Evolutionary conservation across 1,140 invertebrate genomes (phyloP).

Genomic region (Dendroctonus valens): DNA sequence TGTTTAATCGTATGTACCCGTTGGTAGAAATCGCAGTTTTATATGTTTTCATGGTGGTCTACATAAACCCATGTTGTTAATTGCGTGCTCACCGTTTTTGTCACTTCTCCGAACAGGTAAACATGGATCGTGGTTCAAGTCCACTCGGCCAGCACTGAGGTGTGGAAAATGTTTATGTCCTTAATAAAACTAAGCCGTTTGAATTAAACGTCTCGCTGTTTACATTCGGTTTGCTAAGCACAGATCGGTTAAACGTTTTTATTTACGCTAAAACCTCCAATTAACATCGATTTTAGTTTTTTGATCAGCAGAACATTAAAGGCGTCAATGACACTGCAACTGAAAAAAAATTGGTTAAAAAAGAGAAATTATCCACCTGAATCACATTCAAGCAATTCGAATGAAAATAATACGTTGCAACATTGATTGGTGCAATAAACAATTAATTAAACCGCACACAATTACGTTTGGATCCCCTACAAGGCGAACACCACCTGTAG

Average conservation of each 20-base stretch:
- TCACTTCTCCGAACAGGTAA: conserved; percentile 27
- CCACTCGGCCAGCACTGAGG: conserved; percentile 11
- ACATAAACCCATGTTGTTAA: conserved; percentile 28
- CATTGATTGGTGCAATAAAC: too few species aligned
- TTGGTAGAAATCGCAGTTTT: conserved; percentile 18
- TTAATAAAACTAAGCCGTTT: conserved; percentile 7
- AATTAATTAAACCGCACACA: too few species aligned
- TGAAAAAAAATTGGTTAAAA: too few species aligned
- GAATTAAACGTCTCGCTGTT: background rate
- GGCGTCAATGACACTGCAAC: too few species aligned
- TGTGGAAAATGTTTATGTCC: conserved; percentile 21
- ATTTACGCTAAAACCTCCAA: too few species aligned
- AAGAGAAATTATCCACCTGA: too few species aligned
- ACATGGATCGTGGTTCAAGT: conserved; percentile 22
- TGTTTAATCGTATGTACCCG: background rate
- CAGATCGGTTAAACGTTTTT: too few species aligned
- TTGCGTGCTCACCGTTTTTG: conserved; percentile 25
- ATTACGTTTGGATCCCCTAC: too few species aligned
- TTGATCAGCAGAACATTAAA: too few species aligned
- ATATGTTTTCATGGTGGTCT: conserved; percentile 27
- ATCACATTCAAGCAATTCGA: background rate
- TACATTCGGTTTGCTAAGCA: background rate
- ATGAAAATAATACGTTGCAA: too few species aligned
- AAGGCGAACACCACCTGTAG: too few species aligned
- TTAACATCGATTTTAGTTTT: too few species aligned